Base-by-base conservation (phyloP, 2,113 vertebrate species). In the Pelusios castaneus region DNA sequence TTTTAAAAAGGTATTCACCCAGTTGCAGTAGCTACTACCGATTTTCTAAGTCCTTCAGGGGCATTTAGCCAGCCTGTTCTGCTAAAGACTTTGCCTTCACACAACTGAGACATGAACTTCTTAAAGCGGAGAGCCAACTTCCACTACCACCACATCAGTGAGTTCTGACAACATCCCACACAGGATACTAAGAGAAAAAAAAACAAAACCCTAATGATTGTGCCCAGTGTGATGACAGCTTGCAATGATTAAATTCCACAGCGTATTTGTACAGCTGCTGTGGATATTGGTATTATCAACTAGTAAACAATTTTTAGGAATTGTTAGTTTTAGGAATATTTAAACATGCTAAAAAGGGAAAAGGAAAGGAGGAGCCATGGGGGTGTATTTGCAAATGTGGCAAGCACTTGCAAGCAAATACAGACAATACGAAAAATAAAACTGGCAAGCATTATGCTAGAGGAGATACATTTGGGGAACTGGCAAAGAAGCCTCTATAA, bases 301-400 rank as follows among this genome's bases (percentile, higher is more conserved):
- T 1, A 10, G 60, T 31, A n/a, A 34, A 19, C 31, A 67, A n/a
- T 67, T 17, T 52, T 52, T n/a, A 41, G 12, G 7, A 67, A n/a
- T 67, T 52, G 13, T 52, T n/a, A 41, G 12, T 63, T 92, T 5
- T 55, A 67, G 76, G 47, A 80, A 24, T 11, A 56, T 52, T 85
- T 1, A 52, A 47, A 63, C 0, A 0, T 4, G 16, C 47, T 34
- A 77, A 54, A 85, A 45, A 0, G 11, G 0, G 0, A 29, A 49
- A 41, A 1, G 0, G 70, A 85, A 80, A 43, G 31, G 81, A 47
- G 41, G 55, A 88, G 47, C 43, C 70, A 29, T 88, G 67, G n/a
- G 11, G 51, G 88, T 8, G 2, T 82, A 81, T 47, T 45, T 82
- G 17, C 78, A 87, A 80, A 91, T 76, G 76, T 0, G 25, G 17